Percentiles rank a stretch among this genome's conserved stretches.
phyloP scores from a whole-genome alignment of 1,140 invertebrate species.

The Lucilia cuprina region DNA sequence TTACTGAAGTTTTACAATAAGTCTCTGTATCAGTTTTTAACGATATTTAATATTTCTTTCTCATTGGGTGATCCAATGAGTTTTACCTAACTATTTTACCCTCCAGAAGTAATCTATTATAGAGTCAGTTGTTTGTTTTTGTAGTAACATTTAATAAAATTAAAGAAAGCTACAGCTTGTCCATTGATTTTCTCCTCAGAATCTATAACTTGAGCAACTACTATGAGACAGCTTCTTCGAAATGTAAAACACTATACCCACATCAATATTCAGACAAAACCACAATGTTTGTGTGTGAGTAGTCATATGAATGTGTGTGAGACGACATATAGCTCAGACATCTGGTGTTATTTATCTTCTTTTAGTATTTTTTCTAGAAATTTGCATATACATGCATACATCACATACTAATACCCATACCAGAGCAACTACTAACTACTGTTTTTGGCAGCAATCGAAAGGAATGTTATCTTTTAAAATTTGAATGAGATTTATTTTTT shows the following conservation, averaged over 20 bases:
- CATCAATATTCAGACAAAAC: not conserved
- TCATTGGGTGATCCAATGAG: no score
- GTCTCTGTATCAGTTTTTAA: no score
- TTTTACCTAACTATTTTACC: no score
- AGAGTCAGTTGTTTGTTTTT: no score
- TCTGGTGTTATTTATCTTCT: not conserved
- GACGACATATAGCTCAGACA: not conserved
- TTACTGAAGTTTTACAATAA: not conserved
- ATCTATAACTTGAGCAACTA: no score
- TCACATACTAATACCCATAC: not conserved
- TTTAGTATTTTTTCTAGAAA: not conserved
- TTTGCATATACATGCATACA: slow-evolving; percentile 1
- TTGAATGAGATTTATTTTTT: no score
- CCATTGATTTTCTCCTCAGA: no score
- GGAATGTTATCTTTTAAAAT: not conserved
- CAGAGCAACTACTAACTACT: not conserved
- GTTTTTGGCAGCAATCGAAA: not conserved
- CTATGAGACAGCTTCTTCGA: no score
- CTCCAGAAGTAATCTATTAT: no score
- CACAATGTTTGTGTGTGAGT: not conserved
- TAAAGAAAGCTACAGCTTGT: no score
- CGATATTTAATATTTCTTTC: no score
- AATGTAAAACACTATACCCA: not conserved
- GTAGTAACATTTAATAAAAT: no score
- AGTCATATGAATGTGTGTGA: not conserved